phyloP scores from a whole-genome alignment of 1,140 invertebrate genomes.

The Aricia agestis region DNA sequence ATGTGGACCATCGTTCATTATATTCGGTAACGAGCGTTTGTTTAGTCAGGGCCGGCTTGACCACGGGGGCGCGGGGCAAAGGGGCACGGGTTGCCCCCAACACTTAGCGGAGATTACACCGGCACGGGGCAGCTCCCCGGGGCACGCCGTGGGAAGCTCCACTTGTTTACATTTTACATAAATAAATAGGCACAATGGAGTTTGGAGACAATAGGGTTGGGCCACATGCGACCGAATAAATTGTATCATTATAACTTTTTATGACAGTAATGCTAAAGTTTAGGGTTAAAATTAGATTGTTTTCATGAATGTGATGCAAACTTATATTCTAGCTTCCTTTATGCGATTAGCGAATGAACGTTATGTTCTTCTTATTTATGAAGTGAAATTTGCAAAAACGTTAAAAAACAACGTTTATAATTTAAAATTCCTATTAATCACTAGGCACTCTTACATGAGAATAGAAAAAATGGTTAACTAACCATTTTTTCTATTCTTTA shows the following conservation, averaged over 20 bases:
- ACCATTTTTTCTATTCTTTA: neutral
- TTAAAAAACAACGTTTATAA: too few species aligned
- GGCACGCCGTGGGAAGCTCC: neutral
- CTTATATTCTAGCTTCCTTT: too few species aligned
- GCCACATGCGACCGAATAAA: neutral
- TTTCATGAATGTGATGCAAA: too few species aligned
- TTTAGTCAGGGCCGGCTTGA: neutral
- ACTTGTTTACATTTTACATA: conserved; percentile 3
- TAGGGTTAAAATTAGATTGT: neutral
- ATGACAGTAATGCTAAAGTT: neutral
- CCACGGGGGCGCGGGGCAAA: neutral
- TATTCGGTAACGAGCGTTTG: neutral
- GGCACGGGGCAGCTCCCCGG: neutral
- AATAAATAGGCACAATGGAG: neutral
- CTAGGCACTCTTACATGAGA: too few species aligned
- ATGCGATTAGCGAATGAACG: too few species aligned
- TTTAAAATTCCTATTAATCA: too few species aligned
- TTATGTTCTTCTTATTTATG: too few species aligned
- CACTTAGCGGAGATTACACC: too few species aligned
- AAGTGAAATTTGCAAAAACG: too few species aligned
- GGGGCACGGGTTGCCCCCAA: neutral
- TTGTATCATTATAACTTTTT: neutral
- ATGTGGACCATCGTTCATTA: neutral
- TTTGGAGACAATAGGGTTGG: neutral
- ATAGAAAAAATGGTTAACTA: neutral